These are phyloP conservation scores for Dunckerocampus dactyliophorus DNA, from an alignment of 2,113 vertebrate species.

Conservation along the genomic window DNA sequence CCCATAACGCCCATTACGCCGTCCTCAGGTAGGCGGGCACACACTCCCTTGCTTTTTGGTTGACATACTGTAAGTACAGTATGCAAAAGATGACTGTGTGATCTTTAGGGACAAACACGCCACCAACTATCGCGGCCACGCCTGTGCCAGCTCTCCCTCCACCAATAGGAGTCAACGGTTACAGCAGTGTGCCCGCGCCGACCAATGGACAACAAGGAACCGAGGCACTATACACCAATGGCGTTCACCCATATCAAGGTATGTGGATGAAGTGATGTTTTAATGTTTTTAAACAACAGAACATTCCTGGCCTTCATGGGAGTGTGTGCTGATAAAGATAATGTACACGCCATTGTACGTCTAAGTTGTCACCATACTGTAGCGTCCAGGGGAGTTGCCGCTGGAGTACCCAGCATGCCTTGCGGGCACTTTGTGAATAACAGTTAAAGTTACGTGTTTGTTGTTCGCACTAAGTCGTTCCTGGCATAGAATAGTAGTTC, in stretches of 20 bases:
- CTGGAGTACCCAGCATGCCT: too few species aligned
- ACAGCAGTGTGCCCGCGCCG: conserved; percentile 75
- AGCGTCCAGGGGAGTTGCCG: too few species aligned
- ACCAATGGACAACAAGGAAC: conserved; percentile 78
- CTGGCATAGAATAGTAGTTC: too few species aligned
- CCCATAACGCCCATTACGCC: conserved; percentile 81
- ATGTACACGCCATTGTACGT: too few species aligned
- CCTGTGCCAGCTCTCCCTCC: conserved; percentile 78
- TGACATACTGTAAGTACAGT: too few species aligned
- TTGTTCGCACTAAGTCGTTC: too few species aligned
- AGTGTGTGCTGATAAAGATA: neutral
- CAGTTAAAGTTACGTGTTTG: too few species aligned
- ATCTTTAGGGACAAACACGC: conserved; percentile 78
- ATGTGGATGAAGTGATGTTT: neutral
- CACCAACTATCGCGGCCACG: conserved; percentile 79
- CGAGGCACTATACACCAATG: conserved; percentile 81
- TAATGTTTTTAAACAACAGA: neutral
- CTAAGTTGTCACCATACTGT: too few species aligned
- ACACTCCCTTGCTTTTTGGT: neutral
- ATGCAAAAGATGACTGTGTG: neutral
- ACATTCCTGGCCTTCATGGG: neutral
- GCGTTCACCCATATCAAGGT: conserved; percentile 84
- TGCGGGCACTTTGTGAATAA: too few species aligned
- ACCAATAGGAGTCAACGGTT: conserved; percentile 79
- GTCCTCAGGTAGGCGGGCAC: conserved; percentile 75